phyloP scores from a whole-genome alignment of 2,113 vertebrate genomes.

The Barnardius zonarius region DNA sequence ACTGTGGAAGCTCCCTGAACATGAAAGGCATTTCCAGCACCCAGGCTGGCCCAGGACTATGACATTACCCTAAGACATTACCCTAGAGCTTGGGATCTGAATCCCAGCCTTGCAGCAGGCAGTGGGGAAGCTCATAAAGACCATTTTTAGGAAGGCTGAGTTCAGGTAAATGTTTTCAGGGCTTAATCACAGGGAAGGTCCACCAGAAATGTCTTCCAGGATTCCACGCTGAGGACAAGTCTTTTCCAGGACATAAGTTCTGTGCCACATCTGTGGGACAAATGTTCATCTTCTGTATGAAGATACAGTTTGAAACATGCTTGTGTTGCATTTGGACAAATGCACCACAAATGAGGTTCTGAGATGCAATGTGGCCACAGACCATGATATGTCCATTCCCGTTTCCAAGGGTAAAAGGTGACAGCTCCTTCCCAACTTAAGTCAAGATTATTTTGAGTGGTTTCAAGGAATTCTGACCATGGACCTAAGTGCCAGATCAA shows the following conservation, averaged over 20 bases:
- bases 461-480: not conserved
- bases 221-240: not conserved
- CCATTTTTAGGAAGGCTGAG: not conserved
- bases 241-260: not conserved
- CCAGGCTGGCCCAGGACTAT: not conserved
- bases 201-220: not conserved
- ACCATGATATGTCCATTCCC: not conserved
- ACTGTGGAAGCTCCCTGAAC: not conserved
- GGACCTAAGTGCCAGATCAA: accelerated
- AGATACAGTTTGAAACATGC: not conserved
- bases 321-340: not conserved
- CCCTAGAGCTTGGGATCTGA: not conserved
- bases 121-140: not conserved
- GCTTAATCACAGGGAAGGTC: not conserved
- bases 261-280: not conserved
- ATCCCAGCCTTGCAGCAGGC: not conserved
- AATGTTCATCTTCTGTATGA: not conserved
- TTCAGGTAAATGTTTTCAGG: not conserved
- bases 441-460: not conserved
- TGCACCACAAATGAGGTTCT: not conserved
- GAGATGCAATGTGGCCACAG: not conserved
- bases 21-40: not conserved
- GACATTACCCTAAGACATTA: not conserved
- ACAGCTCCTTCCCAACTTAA: not conserved
- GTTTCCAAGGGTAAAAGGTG: not conserved